A percentile compares a stretch with the other conserved stretches of the same genome.
Evolutionary conservation across 2,113 vertebrate species (phyloP).

Genomic region (Dascyllus trimaculatus): DNA sequence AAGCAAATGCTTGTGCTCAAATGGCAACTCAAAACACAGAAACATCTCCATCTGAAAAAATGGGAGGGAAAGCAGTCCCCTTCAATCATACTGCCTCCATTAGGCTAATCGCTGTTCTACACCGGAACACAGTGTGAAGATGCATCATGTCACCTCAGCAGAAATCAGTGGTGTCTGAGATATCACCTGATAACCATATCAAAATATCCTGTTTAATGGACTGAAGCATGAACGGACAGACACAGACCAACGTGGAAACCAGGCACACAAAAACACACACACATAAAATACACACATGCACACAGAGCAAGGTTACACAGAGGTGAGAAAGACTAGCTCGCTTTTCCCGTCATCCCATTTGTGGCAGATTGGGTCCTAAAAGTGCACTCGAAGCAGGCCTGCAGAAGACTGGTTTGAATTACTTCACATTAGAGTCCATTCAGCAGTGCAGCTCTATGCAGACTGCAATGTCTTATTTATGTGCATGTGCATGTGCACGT

Average conservation of each 20-base stretch:
- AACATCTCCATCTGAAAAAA: not conserved
- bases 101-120: constrained; percentile 33
- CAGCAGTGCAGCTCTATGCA: constrained; percentile 60
- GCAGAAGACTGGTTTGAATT: constrained; percentile 64
- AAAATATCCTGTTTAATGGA: constrained; percentile 54
- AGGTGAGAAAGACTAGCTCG: constrained; percentile 67
- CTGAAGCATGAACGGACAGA: constrained; percentile 39
- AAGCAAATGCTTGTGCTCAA: no score
- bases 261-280: constrained; percentile 21
- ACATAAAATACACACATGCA: constrained; percentile 12
- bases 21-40: not conserved
- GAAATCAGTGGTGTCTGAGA: constrained; percentile 24
- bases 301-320: constrained; percentile 70
- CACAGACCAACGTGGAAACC: constrained; percentile 7
- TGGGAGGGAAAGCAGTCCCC: no score
- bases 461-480: constrained; percentile 55
- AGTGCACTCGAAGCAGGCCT: constrained; percentile 64
- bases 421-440: constrained; percentile 75
- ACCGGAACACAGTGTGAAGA: constrained; percentile 42
- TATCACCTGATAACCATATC: constrained; percentile 53
- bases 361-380: constrained; percentile 61
- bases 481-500: not conserved
- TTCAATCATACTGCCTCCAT: constrained; percentile 15
- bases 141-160: constrained; percentile 50
- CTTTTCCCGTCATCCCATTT: constrained; percentile 61